Evolutionary conservation across 2,113 vertebrate genomes (phyloP).

Genomic region (Alosa alosa): DNA sequence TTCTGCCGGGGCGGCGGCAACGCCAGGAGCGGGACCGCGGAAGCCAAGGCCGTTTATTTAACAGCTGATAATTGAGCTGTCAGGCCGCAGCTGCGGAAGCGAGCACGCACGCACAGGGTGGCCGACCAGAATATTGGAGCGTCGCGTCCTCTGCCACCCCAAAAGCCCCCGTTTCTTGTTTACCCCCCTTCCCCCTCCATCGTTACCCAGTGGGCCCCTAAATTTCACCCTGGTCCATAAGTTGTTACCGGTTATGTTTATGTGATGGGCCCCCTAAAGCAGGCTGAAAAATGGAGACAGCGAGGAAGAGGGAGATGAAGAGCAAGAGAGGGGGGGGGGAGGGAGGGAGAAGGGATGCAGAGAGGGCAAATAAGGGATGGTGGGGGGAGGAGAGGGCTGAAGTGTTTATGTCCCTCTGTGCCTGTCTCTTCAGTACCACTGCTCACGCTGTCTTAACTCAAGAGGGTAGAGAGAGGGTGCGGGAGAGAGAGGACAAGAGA

Average conservation of each 20-base stretch:
- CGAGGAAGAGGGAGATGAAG: neutral
- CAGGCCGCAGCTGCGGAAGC: conserved; percentile 28
- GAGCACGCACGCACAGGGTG: neutral
- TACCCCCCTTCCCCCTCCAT: neutral
- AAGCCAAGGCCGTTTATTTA: conserved; percentile 47
- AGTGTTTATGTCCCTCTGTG: conserved; percentile 36
- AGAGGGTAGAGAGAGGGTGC: conserved; percentile 1
- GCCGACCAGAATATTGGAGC: neutral
- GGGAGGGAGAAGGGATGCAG: conserved; percentile 33
- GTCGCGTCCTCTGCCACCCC: neutral
- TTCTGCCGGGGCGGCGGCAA: conserved; percentile 31
- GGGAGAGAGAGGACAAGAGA: neutral
- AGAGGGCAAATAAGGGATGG: too few species aligned
- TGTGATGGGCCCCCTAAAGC: conserved; percentile 27
- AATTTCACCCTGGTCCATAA: conserved; percentile 33
- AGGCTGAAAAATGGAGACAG: conserved; percentile 35
- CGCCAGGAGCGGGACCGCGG: conserved; percentile 20
- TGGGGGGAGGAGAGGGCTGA: conserved; percentile 41
- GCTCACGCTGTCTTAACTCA: conserved; percentile 10
- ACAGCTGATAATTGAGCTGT: conserved; percentile 50
- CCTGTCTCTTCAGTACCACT: neutral
- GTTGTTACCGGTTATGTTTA: conserved; percentile 28
- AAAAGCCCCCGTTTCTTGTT: neutral
- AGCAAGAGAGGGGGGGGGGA: conserved; percentile 36
- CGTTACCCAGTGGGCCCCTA: neutral